phyloP scores from a whole-genome alignment of 2,113 vertebrate genomes.

The Periophthalmodon schlosseri region DNA sequence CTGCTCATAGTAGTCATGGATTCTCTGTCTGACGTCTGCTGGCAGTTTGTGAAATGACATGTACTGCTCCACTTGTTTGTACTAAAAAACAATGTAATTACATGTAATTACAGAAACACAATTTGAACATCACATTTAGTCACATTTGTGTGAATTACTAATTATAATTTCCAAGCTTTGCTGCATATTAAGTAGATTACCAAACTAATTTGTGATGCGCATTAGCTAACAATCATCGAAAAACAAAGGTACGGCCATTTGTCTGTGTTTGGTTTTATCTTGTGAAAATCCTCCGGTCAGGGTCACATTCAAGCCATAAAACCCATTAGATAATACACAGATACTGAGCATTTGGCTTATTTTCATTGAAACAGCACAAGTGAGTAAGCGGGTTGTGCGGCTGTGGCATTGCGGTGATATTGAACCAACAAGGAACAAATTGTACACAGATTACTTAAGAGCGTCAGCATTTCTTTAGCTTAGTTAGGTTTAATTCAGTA shows the following conservation, averaged over 20 bases:
- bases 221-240: conserved; percentile 55
- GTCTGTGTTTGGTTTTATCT: conserved; percentile 54
- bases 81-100: conserved; percentile 74
- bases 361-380: conserved; percentile 16
- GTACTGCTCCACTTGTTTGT: conserved; percentile 99
- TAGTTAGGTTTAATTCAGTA: background rate
- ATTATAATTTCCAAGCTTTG: conserved; percentile 29
- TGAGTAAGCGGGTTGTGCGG: conserved; percentile 30
- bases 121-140: conserved; percentile 25
- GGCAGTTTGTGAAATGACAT: conserved; percentile 99
- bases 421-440: conserved; percentile 38
- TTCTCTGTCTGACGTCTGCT: conserved; percentile 93
- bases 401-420: conserved; percentile 38
- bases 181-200: conserved; percentile 61
- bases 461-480: background rate
- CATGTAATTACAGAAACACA: background rate
- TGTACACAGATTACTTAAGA: background rate
- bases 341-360: conserved; percentile 41
- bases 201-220: conserved; percentile 59
- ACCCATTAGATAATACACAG: conserved; percentile 58
- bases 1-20: conserved; percentile 98
- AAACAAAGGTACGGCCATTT: conserved; percentile 54
- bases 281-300: conserved; percentile 57
- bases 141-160: conserved; percentile 49
- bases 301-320: conserved; percentile 41